Percentiles rank a stretch among this genome's conserved stretches.
Evolutionary conservation across 2,113 vertebrate genomes (phyloP).

Genomic region (Sorex fumeus): DNA sequence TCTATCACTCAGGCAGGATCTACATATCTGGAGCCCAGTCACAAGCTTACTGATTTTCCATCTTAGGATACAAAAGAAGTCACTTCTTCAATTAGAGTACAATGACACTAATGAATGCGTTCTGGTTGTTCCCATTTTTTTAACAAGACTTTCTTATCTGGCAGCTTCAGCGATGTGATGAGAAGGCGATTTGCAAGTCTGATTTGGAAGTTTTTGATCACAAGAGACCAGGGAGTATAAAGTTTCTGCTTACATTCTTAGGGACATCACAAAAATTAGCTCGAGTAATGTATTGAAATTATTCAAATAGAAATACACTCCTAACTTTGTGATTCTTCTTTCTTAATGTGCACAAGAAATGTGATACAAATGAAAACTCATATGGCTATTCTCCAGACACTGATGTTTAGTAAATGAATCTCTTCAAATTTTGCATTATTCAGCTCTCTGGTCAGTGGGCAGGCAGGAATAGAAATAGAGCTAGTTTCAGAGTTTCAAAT

Average conservation of each 20-base stretch:
- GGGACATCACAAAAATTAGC: conserved; percentile 80
- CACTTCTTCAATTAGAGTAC: conserved; percentile 82
- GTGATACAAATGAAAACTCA: conserved; percentile 64
- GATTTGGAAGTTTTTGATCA: conserved; percentile 75
- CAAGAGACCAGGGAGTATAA: conserved; percentile 59
- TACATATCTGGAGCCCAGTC: conserved; percentile 44
- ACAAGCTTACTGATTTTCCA: conserved; percentile 74
- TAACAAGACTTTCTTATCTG: conserved; percentile 82
- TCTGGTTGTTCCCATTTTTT: conserved; percentile 77
- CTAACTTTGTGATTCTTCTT: conserved; percentile 72
- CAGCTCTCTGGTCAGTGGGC: conserved; percentile 60
- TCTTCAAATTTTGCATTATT: conserved; percentile 55
- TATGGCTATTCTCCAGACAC: conserved; percentile 20
- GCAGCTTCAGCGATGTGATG: conserved; percentile 77
- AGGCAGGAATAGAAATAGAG: conserved; percentile 70
- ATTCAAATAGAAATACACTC: conserved; percentile 77
- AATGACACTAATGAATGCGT: conserved; percentile 84
- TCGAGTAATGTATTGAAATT: conserved; percentile 71
- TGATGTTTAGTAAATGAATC: conserved; percentile 54
- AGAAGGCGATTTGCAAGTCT: conserved; percentile 81
- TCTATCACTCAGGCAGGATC: conserved; percentile 50
- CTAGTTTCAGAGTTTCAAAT: conserved; percentile 64
- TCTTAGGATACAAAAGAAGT: conserved; percentile 75
- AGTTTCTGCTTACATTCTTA: conserved; percentile 75
- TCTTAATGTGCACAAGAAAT: conserved; percentile 69